Base-by-base conservation (phyloP, 2,113 vertebrate species). In the Octodon degus region DNA sequence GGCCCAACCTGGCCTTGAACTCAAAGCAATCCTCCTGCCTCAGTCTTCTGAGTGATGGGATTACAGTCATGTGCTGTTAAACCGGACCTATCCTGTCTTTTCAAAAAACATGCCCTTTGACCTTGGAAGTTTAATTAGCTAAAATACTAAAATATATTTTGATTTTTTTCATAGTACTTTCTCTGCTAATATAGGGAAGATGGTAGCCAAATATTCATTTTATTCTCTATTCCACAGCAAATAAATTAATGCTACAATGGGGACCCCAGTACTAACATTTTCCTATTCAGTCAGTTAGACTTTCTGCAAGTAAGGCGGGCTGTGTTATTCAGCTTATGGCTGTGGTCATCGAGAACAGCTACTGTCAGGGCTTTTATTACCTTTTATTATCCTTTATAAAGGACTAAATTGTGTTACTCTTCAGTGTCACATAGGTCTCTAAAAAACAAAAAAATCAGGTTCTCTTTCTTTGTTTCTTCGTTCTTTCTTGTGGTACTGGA, bases 101-200 rank as follows among this genome's bases (percentile, higher is more conserved):
- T 80, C 53, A 85, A 91, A 93, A 94, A 93, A 68, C 37, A 65
- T 55, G 63, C 7, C n/a, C 32, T 89, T 86, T 91, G 43, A 77
- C 89, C 12, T 82, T 92, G 82, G 53, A 47, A 55, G 24, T 93
- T 89, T 90, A 50, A 22, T 63, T 34, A 50, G 89, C 85, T 92
- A 68, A 72, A 93, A 47, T 84, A 89, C 40, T 94, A 85, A 67
- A 68, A 47, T 13, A 27, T 65, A 60, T 82, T 90, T 93, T 53
- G 10, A 60, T 85, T 92, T 79, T 90, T 17, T 47, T 25, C 58
- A 40, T 19, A 47, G 53, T 81, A 88, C 37, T 80, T 92, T 85
- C 30, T 94, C 82, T 93, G 93, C 58, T 83, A 10, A 84, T 87
- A 68, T 91, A 37, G 27, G 55, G 32, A 87, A 60, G 20, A 16